Evolutionary conservation across 2,797 vertebrate genomes (phyloP), one percentile per base, ranked within the genome.

Genomic region (Acanthis flammea): DNA sequence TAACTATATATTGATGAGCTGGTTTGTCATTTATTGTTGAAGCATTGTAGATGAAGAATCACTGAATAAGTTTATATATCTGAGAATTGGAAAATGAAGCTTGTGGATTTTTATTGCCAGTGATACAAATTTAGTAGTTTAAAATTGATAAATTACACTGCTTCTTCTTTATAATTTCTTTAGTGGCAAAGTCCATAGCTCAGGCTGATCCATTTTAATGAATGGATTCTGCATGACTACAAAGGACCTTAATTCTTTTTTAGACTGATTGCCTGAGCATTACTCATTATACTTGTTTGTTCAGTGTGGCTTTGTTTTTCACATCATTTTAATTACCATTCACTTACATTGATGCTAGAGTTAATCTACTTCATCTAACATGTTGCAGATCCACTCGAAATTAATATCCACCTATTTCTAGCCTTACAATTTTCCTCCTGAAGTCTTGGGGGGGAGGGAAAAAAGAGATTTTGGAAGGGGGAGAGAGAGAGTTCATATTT

Each of bases 261-360:
- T 31, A 92, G 63, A 92, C 53, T 88, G 74, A 95, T 93, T 30
- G 13, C 45, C 39, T 91, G 24, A 93, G 42, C 55, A 95, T 95
- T 95, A 92, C 65, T 92, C 82, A 86, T 94, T 92, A 75, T 88
- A 86, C 51, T 90, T 95, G 57, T 96, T 96, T 96, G 74, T 92
- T 80, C 61, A 86, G 50, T 31, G 62, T 70, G 86, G 91, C 63
- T 93, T 92, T 96, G 65, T 95, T 97, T 97, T 95, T 89, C 91
- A 91, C 63, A 81, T 63, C 37, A 93, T 71, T 94, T 95, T 93
- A 95, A 97, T 96, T 95, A 94, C 54, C 39, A 86, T 88, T 96
- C 81, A 86, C 92, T 97, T 88, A 91, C 35, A 86, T 37, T 95
- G 82, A 72, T 91, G 65, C 67, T 86, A 57, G 90, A 93, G 65